These are phyloP conservation scores for Piprites chloris DNA, from an alignment of 2,113 vertebrate species.

Conservation along the genomic window DNA sequence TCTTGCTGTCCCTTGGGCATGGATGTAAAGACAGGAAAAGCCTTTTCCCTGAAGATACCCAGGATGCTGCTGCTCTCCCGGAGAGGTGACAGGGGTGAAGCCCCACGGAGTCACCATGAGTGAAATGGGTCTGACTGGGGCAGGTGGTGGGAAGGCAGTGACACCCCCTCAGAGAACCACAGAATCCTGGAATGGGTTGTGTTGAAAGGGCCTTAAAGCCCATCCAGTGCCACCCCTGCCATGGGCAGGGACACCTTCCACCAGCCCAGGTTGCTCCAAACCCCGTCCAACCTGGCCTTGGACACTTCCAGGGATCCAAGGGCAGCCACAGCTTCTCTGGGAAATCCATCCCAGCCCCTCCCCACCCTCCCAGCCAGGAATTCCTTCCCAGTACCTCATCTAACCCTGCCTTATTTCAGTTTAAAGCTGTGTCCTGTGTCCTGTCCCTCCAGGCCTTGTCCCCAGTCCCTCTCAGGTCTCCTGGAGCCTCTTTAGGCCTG, in stretches of 20 bases:
- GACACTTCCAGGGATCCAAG: neutral
- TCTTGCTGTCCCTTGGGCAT: neutral
- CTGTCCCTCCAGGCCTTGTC: neutral
- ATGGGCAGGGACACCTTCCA: neutral
- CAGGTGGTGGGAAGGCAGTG: neutral
- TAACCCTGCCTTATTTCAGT: neutral
- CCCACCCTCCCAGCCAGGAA: neutral
- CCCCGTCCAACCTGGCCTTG: neutral
- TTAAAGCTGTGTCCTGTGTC: neutral
- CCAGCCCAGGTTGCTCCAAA: neutral
- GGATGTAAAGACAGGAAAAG: neutral
- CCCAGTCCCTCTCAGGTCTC: neutral
- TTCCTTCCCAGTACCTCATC: neutral
- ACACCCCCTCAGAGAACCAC: neutral
- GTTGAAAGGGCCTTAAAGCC: neutral
- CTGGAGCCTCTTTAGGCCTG: neutral
- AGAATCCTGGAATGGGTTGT: neutral
- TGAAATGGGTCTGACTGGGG: fast-evolving
- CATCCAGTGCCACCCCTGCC: neutral
- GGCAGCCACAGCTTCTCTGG: neutral
- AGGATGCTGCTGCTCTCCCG: fast-evolving
- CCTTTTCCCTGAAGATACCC: neutral
- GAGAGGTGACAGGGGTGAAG: neutral
- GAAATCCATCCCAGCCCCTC: neutral
- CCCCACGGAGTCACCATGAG: neutral